A percentile compares a stretch with the other conserved stretches of the same genome.
These are phyloP conservation scores for Brachionus plicatilis DNA, from an alignment of 1,140 invertebrate species.

Conservation along the genomic window DNA sequence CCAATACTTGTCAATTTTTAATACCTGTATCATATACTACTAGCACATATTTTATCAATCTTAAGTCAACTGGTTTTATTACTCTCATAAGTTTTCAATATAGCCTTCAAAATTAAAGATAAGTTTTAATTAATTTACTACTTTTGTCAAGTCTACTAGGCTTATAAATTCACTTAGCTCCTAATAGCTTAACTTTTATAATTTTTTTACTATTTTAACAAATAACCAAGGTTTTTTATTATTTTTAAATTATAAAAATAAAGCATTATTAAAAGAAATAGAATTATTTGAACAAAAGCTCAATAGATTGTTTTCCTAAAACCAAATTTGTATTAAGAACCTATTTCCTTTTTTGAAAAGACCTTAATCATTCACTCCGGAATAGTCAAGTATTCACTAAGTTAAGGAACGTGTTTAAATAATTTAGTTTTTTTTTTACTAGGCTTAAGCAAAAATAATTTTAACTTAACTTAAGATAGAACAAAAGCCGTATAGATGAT, in stretches of 20 bases:
- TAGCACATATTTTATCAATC: constrained; percentile 15
- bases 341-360: neutral
- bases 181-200: neutral
- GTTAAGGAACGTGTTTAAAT: neutral
- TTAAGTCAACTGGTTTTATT: constrained; percentile 10
- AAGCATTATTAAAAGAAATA: neutral
- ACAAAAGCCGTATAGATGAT: neutral
- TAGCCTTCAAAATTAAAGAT: neutral
- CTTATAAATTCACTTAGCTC: neutral
- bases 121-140: constrained; percentile 9
- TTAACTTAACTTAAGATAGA: neutral
- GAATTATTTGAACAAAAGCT: neutral
- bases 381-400: neutral
- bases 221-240: neutral
- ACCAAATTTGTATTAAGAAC: neutral
- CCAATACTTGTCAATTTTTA: constrained; percentile 8
- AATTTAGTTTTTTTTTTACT: neutral
- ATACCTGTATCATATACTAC: neutral
- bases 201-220: neutral
- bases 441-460: neutral
- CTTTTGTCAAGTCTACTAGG: neutral
- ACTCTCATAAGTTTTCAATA: neutral
- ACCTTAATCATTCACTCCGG: neutral
- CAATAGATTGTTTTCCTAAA: neutral
- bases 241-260: neutral